Conservation (phyloP, 2,797 vertebrate species). For the Hypotaenidia okinawae region DNA sequence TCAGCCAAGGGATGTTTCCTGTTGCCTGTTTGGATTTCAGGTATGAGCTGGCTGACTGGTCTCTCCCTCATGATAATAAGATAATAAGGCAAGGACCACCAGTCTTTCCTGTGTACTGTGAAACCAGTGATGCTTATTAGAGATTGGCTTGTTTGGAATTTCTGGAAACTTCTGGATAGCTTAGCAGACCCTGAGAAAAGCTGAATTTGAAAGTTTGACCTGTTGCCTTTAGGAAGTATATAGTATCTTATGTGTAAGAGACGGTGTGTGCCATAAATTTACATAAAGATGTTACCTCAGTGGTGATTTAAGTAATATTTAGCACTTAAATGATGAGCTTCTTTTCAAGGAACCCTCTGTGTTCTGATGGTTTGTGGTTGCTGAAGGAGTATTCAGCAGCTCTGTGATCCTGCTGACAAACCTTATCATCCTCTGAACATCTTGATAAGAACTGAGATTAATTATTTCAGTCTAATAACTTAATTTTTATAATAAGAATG, state of each 20-base stretch:
- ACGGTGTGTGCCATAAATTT: background rate
- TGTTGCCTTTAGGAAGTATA: background rate
- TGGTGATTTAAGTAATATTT: background rate
- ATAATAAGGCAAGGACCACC: background rate
- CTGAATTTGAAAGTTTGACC: background rate
- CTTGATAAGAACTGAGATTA: conserved; percentile 24
- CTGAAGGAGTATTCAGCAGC: background rate
- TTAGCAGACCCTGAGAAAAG: background rate
- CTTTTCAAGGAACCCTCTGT: background rate
- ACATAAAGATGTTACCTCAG: background rate
- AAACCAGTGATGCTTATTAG: background rate
- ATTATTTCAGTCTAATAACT: conserved; percentile 16
- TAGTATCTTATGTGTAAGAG: background rate
- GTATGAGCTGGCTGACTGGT: background rate
- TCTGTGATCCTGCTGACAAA: background rate
- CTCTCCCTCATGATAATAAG: background rate
- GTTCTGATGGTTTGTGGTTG: background rate
- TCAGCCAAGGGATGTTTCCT: background rate
- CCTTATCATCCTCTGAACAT: background rate
- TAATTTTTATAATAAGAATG: conserved; percentile 42
- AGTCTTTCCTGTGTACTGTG: background rate
- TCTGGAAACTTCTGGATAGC: background rate
- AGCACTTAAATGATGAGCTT: background rate
- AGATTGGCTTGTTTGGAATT: background rate
- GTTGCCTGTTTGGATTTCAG: background rate